A percentile compares a stretch with the other conserved stretches of the same genome.
Conservation (phyloP, 2,888 invertebrate species). For the Sturmia bella region DNA sequence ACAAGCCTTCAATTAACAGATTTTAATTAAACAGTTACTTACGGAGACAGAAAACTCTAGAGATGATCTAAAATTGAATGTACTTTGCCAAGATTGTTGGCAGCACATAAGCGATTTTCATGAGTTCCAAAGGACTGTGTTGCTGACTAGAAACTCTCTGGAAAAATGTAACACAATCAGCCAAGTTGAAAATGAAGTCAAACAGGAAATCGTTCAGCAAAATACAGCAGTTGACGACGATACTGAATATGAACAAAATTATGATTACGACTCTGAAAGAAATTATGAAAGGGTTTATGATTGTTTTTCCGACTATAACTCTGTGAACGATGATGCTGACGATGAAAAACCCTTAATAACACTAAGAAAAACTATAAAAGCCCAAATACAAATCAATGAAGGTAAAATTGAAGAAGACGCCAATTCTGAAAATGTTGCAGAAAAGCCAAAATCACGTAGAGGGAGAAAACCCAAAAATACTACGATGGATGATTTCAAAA, state of each 20-base stretch:
- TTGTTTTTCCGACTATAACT: background rate
- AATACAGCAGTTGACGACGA: background rate
- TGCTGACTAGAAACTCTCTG: constrained; percentile 35
- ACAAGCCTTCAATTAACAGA: background rate
- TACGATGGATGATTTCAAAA: background rate
- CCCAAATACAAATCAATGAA: background rate
- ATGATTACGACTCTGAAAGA: constrained; percentile 5
- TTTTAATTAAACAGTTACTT: constrained; percentile 24
- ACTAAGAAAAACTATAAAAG: constrained; percentile 6
- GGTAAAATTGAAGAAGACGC: background rate
- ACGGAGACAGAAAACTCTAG: constrained; percentile 6
- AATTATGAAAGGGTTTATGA: constrained; percentile 11
- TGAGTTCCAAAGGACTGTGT: constrained; percentile 56
- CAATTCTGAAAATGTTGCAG: background rate
- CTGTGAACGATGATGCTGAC: constrained; percentile 7
- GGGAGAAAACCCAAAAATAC: constrained; percentile 42
- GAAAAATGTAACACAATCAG: constrained; percentile 11
- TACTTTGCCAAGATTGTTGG: constrained; percentile 58
- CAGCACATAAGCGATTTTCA: constrained; percentile 59
- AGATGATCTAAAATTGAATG: constrained; percentile 16
- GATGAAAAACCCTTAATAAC: constrained; percentile 50
- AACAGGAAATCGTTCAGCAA: constrained; percentile 13
- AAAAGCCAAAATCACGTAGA: constrained; percentile 37
- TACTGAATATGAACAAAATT: background rate
- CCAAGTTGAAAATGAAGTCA: constrained; percentile 32